Evolutionary conservation across 2,888 invertebrate species (phyloP).

Genomic region (Tetragonisca angustula): DNA sequence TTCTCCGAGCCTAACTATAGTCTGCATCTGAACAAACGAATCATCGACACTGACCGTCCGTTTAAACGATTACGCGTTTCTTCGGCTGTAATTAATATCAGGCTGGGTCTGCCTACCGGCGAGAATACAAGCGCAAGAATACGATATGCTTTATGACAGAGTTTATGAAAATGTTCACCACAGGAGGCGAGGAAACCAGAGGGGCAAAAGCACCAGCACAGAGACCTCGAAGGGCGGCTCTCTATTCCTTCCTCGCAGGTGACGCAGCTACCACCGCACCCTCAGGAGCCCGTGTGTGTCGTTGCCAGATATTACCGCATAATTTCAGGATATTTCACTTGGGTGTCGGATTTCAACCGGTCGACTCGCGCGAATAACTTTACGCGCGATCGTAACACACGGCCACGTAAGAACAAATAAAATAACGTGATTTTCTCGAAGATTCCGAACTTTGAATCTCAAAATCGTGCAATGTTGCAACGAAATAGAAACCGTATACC

Average conservation of each 20-base stretch:
- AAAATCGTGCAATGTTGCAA: neutral
- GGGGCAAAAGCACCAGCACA: conserved; percentile 50
- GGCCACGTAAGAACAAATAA: conserved; percentile 42
- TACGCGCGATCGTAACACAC: conserved; percentile 49
- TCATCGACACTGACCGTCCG: neutral
- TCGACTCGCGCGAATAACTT: conserved; percentile 60
- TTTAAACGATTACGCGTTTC: conserved; percentile 6
- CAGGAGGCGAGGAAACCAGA: conserved; percentile 67
- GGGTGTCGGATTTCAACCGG: conserved; percentile 60
- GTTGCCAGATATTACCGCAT: conserved; percentile 79
- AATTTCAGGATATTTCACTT: conserved; percentile 79
- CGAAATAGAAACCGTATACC: neutral
- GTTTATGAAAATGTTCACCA: conserved; percentile 79
- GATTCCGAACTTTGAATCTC: neutral
- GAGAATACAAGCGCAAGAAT: conserved; percentile 32
- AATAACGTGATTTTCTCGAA: conserved; percentile 28
- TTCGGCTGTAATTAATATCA: conserved; percentile 57
- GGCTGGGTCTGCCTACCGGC: neutral
- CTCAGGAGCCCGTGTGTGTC: conserved; percentile 66
- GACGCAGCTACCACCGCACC: conserved; percentile 64
- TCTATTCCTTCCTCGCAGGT: conserved; percentile 63
- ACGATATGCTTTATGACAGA: conserved; percentile 73
- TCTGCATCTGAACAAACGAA: neutral
- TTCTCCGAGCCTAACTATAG: neutral
- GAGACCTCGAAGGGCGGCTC: conserved; percentile 67